A percentile compares a stretch with the other conserved stretches of the same genome.
These are phyloP conservation scores for Thaumatotibia leucotreta DNA, from an alignment of 1,140 invertebrate species.

Conservation along the genomic window DNA sequence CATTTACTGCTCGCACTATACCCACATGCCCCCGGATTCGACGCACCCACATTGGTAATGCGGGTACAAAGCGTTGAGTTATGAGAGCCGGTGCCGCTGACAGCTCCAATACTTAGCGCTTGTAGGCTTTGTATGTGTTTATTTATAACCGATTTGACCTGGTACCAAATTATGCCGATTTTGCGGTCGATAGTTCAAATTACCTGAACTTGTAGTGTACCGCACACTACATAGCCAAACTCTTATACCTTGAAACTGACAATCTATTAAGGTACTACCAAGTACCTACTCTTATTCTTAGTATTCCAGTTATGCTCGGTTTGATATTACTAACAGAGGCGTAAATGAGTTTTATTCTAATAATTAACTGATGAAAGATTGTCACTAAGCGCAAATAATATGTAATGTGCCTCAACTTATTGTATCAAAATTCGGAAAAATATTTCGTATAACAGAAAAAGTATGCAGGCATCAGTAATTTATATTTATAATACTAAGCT, in stretches of 20 bases:
- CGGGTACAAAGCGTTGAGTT: conserved; percentile 24
- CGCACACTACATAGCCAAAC: too few species aligned
- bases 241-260: too few species aligned
- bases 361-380: too few species aligned
- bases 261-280: too few species aligned
- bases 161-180: neutral
- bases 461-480: neutral
- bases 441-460: neutral
- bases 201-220: neutral
- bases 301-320: too few species aligned
- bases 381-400: too few species aligned
- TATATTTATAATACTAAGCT: too few species aligned
- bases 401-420: too few species aligned
- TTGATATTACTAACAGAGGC: too few species aligned
- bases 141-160: conserved; percentile 9
- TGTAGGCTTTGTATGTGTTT: conserved; percentile 11
- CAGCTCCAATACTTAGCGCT: conserved; percentile 22
- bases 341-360: too few species aligned
- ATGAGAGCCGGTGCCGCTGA: conserved; percentile 26
- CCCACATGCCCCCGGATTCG: neutral
- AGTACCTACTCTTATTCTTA: too few species aligned
- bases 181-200: neutral
- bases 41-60: conserved; percentile 6
- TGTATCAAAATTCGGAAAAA: neutral
- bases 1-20: neutral